Conservation (phyloP, 2,888 invertebrate species). For the Hermodice carunculata region DNA sequence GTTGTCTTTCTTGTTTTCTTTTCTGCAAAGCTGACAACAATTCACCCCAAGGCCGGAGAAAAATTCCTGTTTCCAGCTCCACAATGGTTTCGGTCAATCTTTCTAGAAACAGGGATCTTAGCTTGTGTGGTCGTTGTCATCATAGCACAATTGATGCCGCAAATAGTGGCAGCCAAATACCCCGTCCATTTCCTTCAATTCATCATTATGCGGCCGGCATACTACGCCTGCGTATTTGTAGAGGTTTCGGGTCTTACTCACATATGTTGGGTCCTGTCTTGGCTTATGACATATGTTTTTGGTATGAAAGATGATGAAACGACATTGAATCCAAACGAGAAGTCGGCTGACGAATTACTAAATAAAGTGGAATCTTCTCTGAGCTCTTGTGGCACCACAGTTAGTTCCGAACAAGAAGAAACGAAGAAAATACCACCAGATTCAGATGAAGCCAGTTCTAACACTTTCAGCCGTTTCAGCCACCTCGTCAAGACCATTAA, state of each 20-base stretch:
- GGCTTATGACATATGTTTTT: neutral
- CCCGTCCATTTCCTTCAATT: conserved; percentile 37
- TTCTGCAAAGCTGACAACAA: conserved; percentile 34
- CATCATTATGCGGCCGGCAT: conserved; percentile 33
- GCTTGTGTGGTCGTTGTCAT: conserved; percentile 34
- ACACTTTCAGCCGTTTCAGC: conserved; percentile 21
- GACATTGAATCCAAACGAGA: conserved; percentile 10
- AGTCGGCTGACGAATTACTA: neutral
- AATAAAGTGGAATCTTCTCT: neutral
- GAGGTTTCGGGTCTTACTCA: conserved; percentile 34
- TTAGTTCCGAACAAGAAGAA: too few relatives aligned
- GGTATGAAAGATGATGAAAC: conserved; percentile 29
- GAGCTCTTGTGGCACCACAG: too few relatives aligned
- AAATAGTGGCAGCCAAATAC: conserved; percentile 35
- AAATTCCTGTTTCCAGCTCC: conserved; percentile 33
- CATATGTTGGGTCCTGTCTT: conserved; percentile 28
- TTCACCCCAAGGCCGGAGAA: conserved; percentile 18
- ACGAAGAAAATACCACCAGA: too few relatives aligned
- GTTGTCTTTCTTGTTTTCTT: conserved; percentile 36
- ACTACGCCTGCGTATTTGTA: conserved; percentile 31
- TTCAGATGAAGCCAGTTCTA: too few relatives aligned
- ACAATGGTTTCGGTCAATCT: conserved; percentile 19
- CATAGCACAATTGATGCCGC: conserved; percentile 38
- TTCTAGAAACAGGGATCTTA: conserved; percentile 30
- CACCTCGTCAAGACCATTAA: conserved; percentile 22